Evolutionary conservation across 2,888 invertebrate genomes (phyloP), one percentile per base, ranked within the genome.

Genomic region (Deladenus siricidicola): DNA sequence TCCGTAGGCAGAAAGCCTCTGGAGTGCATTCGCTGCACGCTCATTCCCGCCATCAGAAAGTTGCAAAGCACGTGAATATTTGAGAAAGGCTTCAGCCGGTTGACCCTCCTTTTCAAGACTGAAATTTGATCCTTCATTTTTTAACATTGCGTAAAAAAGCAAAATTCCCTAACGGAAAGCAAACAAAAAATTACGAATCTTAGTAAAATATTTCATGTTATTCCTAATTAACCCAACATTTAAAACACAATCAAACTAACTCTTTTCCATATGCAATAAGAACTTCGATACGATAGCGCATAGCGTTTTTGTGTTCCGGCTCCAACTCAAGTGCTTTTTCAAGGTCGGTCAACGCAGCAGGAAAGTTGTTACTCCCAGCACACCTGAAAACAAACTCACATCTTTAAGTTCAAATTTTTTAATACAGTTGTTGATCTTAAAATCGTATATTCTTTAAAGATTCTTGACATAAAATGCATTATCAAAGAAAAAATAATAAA

Each of bases 211-310:
- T 34, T 34, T 14, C n/a, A n/a, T n/a, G n/a, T n/a, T n/a, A n/a
- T n/a, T n/a, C n/a, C n/a, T n/a, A n/a, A n/a, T n/a, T n/a, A n/a
- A n/a, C n/a, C n/a, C n/a, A n/a, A 4, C 10, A n/a, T 3, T 6
- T 10, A 10, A 50, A 19, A 47, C 19, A 56, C 57, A 17, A n/a
- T n/a, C n/a, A n/a, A n/a, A n/a, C n/a, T n/a, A 21, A 61, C 62
- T 60, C 52, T 45, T 45, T 61, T 39, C 89, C 92, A 53, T 89
- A 82, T 0, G 91, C 92, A 0, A 91, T 88, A 48, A 91, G 81
- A 0, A 92, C 93, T 80, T 93, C 91, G 34, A 90, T 88, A 84
- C 91, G 86, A 81, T 93, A 94, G 80, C 90, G 91, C 60, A 89
- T 86, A 34, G 92, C 93, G 82, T 93, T 93, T 1, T 87, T 87